Evolutionary conservation across 2,888 invertebrate species (phyloP).

Genomic region (Andrena bucephala): DNA sequence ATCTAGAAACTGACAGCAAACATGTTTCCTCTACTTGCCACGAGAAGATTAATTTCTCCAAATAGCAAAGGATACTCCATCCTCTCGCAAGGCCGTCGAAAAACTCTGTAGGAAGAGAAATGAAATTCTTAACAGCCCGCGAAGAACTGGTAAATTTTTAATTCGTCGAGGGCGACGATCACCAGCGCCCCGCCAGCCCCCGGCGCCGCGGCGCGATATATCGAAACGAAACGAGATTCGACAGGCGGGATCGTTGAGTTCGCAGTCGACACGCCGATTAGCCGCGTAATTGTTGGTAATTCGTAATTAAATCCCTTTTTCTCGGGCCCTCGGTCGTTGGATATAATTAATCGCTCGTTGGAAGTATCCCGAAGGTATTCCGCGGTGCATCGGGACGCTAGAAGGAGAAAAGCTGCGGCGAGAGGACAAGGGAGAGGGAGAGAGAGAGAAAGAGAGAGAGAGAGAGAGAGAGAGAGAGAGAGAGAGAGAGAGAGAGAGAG

Average conservation of each 20-base stretch:
- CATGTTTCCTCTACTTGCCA: no score
- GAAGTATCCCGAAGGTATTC: slow-evolving; percentile 46
- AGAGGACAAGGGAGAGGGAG: slow-evolving; percentile 13
- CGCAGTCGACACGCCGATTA: slow-evolving; percentile 55
- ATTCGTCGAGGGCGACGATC: neutral
- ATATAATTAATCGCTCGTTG: slow-evolving; percentile 67
- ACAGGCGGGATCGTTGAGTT: slow-evolving; percentile 17
- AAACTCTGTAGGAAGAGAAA: neutral
- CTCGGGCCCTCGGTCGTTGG: slow-evolving; percentile 38
- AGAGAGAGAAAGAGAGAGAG: neutral
- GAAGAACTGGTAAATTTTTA: neutral
- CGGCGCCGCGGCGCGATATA: neutral
- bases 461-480: slow-evolving; percentile 49
- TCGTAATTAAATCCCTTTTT: slow-evolving; percentile 63
- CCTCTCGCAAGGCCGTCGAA: neutral
- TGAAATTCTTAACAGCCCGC: neutral
- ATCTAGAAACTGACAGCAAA: neutral
- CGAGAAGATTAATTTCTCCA: neutral
- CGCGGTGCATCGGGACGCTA: slow-evolving; percentile 23
- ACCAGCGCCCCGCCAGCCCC: no score
- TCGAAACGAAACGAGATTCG: neutral
- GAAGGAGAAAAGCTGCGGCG: slow-evolving; percentile 31
- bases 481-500: slow-evolving; percentile 4
- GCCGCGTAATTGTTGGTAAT: slow-evolving; percentile 55
- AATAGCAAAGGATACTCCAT: neutral